Conservation (phyloP, 2,888 invertebrate genomes). For the Sussaba pulchella region DNA sequence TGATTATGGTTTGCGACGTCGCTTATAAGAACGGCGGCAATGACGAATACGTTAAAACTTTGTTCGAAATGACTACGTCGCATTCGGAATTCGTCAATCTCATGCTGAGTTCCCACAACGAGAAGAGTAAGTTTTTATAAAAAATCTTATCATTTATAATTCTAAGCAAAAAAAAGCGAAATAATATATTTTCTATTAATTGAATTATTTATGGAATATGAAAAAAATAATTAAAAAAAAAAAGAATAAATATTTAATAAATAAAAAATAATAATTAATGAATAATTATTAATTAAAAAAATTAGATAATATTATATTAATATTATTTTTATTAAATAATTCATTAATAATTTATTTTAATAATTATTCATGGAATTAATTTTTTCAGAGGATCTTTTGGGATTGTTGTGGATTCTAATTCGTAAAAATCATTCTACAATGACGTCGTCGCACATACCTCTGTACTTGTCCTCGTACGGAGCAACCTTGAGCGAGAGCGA, state of each 20-base stretch:
- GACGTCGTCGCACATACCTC: slow-evolving; percentile 89
- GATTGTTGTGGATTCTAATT: slow-evolving; percentile 88
- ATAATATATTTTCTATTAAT: no score
- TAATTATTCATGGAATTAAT: not conserved
- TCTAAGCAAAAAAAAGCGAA: no score
- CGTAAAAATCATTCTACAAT: slow-evolving; percentile 88
- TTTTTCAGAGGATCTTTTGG: slow-evolving; percentile 87
- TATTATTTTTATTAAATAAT: no score
- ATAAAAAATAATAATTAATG: no score
- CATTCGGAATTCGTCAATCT: slow-evolving; percentile 92
- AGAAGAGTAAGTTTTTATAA: slow-evolving; percentile 80
- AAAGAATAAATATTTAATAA: no score
- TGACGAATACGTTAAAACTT: slow-evolving; percentile 85
- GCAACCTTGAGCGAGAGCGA: slow-evolving; percentile 90
- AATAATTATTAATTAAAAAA: no score
- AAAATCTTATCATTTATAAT: not conserved
- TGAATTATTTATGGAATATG: no score
- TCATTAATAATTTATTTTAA: slow-evolving; percentile 3
- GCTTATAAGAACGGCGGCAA: slow-evolving; percentile 86
- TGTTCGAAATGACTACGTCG: slow-evolving; percentile 91
- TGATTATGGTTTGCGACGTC: slow-evolving; percentile 86
- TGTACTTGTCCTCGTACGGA: slow-evolving; percentile 91
- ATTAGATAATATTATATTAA: no score
- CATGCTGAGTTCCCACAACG: slow-evolving; percentile 85
- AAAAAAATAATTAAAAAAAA: no score